Evolutionary conservation across 2,113 vertebrate species (phyloP).

Genomic region (Carassius gibelio): DNA sequence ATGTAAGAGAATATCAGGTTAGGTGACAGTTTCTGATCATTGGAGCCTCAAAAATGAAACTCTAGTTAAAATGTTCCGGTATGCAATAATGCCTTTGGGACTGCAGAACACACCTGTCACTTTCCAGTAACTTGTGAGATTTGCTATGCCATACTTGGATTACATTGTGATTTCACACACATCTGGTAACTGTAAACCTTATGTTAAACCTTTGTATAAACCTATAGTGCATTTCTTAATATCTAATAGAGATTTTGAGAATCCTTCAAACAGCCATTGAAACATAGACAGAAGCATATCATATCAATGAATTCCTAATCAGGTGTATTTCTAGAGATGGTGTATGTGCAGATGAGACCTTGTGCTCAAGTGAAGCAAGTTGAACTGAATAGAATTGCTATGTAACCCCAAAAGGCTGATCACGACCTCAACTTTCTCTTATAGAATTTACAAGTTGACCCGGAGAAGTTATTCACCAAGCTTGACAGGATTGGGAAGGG

Average conservation of each 20-base stretch:
- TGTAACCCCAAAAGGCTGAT: too few species aligned
- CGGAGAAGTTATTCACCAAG: constrained; percentile 95
- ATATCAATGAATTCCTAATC: not conserved
- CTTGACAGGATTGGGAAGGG: constrained; percentile 96
- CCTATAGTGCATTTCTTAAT: not conserved
- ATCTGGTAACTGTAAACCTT: not conserved
- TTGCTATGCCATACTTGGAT: not conserved
- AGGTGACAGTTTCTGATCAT: not conserved
- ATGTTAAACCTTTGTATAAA: not conserved
- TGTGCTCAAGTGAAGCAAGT: not conserved
- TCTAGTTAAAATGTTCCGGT: not conserved
- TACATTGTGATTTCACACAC: not conserved
- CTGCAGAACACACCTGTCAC: not conserved
- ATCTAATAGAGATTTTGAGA: not conserved
- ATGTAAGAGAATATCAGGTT: not conserved
- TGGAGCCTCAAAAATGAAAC: not conserved
- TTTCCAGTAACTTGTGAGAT: not conserved
- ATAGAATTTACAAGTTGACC: constrained; percentile 90
- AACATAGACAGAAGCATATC: not conserved
- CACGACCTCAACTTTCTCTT: constrained; percentile 40
- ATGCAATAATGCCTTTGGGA: not conserved
- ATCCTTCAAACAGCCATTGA: not conserved
- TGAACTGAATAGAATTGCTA: not conserved
- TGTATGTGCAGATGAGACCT: not conserved
- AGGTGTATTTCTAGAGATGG: not conserved